Conservation (phyloP, 2,888 invertebrate genomes). For the Yponomeuta evonymella region DNA sequence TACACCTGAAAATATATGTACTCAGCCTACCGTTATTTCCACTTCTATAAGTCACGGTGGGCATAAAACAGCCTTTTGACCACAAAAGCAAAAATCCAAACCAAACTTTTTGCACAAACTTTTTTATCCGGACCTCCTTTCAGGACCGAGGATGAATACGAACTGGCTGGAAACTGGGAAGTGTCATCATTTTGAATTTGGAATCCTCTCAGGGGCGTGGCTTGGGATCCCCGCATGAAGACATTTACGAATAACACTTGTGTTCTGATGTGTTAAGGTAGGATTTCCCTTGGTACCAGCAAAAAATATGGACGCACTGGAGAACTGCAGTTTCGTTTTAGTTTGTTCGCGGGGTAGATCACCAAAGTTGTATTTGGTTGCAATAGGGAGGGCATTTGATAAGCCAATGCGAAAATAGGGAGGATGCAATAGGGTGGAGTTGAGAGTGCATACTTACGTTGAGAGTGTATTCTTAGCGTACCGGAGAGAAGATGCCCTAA, state of each 20-base stretch:
- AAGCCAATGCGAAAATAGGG: not conserved
- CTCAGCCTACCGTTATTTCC: conserved; percentile 29
- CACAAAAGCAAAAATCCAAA: not conserved
- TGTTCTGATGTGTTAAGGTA: not conserved
- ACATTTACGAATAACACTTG: not conserved
- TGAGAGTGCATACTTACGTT: too few relatives aligned
- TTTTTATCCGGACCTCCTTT: not conserved
- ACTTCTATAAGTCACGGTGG: conserved; percentile 51
- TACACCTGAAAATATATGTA: conserved; percentile 6
- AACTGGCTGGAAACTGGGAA: not conserved
- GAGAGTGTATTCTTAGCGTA: too few relatives aligned
- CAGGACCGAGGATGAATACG: not conserved
- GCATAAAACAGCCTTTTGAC: conserved; percentile 47
- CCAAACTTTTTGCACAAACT: not conserved
- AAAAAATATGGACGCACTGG: not conserved
- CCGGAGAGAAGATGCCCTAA: too few relatives aligned
- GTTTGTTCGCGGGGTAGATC: not conserved
- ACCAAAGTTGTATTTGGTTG: not conserved
- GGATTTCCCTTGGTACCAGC: not conserved
- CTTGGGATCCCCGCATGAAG: not conserved
- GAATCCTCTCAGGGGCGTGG: not conserved
- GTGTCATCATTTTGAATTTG: not conserved
- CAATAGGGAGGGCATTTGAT: not conserved
- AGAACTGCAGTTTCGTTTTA: not conserved
- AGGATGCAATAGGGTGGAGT: not conserved